phyloP scores from a whole-genome alignment of 1,140 invertebrate genomes.

The Pogonomyrmex californicus region DNA sequence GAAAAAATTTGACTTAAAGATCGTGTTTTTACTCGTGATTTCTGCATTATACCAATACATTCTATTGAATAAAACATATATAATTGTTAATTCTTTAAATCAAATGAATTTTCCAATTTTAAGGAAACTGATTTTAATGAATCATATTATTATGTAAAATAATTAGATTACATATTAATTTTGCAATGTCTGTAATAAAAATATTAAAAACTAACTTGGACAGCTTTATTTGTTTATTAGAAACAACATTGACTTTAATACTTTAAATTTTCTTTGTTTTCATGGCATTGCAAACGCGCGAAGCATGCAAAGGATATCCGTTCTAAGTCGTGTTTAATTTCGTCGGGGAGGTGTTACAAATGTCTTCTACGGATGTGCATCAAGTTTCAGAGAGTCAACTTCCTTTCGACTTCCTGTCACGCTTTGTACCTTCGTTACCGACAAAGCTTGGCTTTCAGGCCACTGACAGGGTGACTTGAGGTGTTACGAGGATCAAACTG shows the following conservation, averaged over 20 bases:
- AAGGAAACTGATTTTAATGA: background rate
- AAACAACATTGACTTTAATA: constrained; percentile 13
- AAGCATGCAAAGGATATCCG: constrained; percentile 61
- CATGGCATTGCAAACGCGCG: background rate
- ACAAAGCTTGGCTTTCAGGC: constrained; percentile 55
- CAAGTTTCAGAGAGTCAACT: constrained; percentile 62
- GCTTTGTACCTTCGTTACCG: constrained; percentile 62
- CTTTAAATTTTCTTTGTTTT: background rate
- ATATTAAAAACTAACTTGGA: background rate
- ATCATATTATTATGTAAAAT: background rate
- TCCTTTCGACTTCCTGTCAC: constrained; percentile 64
- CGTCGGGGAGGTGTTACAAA: constrained; percentile 44
- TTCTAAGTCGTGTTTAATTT: constrained; percentile 47
- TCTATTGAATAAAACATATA: background rate
- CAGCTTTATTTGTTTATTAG: background rate
- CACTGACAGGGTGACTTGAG: constrained; percentile 49
- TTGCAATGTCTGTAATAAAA: background rate
- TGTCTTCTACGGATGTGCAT: constrained; percentile 54
- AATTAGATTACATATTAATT: background rate
- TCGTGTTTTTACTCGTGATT: background rate
- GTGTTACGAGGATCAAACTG: constrained; percentile 53
- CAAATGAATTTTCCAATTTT: constrained; percentile 3
- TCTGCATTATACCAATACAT: background rate
- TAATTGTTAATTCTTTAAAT: constrained; percentile 12
- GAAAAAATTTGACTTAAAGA: background rate